Percentiles rank a stretch among this genome's conserved stretches.
These are phyloP conservation scores for Pomatostomus ruficeps DNA, from an alignment of 2,113 vertebrate genomes.

Conservation along the genomic window DNA sequence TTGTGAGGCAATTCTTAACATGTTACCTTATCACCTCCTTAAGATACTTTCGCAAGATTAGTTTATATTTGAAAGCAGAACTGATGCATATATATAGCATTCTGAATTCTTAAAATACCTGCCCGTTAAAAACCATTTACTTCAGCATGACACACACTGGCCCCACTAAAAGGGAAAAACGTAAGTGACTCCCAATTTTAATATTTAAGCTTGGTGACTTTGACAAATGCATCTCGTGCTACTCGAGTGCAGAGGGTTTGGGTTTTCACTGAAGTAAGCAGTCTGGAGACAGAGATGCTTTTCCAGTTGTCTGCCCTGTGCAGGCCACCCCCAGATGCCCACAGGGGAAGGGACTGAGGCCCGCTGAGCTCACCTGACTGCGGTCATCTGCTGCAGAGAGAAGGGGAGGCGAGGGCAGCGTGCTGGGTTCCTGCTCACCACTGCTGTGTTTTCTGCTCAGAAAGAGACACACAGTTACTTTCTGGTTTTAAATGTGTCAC, in stretches of 20 bases:
- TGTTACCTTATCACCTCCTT: no score
- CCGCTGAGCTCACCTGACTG: constrained; percentile 79
- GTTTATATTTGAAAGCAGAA: not conserved
- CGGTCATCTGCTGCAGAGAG: constrained; percentile 84
- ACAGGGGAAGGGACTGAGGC: not conserved
- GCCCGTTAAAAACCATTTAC: not conserved
- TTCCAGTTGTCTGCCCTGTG: not conserved
- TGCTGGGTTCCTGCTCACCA: constrained; percentile 90
- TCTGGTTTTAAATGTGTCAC: not conserved
- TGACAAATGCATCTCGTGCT: not conserved
- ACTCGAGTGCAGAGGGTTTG: not conserved
- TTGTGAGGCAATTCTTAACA: no score
- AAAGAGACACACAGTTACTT: not conserved
- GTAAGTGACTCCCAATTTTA: not conserved
- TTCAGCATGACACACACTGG: not conserved
- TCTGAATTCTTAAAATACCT: not conserved
- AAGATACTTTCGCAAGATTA: not conserved
- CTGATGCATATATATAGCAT: not conserved
- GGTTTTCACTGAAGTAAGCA: not conserved
- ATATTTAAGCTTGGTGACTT: not conserved
- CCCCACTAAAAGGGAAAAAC: not conserved
- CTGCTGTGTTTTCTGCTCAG: constrained; percentile 92
- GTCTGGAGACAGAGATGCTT: not conserved
- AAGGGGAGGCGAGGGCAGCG: constrained; percentile 87
- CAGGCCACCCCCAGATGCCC: not conserved